Base-by-base conservation (phyloP, 2,113 vertebrate species). In the Tenrec ecaudatus region DNA sequence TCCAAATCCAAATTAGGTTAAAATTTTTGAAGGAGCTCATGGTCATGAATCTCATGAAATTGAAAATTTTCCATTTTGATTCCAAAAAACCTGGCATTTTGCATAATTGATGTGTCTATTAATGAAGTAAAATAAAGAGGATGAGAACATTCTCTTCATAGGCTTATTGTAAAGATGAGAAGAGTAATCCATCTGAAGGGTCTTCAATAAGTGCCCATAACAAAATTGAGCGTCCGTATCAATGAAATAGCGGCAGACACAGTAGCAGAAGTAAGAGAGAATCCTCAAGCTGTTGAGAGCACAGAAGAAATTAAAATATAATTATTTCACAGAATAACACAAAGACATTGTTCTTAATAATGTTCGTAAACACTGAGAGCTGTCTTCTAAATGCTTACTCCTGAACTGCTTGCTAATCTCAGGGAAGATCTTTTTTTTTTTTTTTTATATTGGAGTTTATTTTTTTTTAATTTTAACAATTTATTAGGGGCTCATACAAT, bases 61-160 rank as follows among this genome's bases (percentile, higher is more conserved):
- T 82, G 40, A 97, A 53, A 71, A 87, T 92, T 77, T 71, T 92
- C 25, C 57, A 88, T 68, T 92, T 87, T 66, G 60, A 40, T 80
- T 0, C 57, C 43, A 82, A 86, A 94, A 90, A 83, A 4, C 12
- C 3, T 81, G 27, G 14, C 11, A 83, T 80, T 93, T 93, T 86
- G 33, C 81, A 27, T 80, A 95, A 92, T 53, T 82, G 78, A 95
- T 19, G 88, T 31, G 83, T 68, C 40, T 87, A 81, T 76, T 90
- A 88, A 85, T 95, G 17, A 93, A 93, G 14, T 83, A 88, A 83
- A 94, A 91, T 80, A n/a, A 38, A 40, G 12, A 73, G 31, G 93
- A 36, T 68, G 82, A 82, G 38, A 29, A 91, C 86, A 68, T 75
- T 85, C 15, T 89, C 38, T 92, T 90, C 4, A 62, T 19, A 66